Conservation (phyloP, 1,140 invertebrate species). For the Myzus persicae region DNA sequence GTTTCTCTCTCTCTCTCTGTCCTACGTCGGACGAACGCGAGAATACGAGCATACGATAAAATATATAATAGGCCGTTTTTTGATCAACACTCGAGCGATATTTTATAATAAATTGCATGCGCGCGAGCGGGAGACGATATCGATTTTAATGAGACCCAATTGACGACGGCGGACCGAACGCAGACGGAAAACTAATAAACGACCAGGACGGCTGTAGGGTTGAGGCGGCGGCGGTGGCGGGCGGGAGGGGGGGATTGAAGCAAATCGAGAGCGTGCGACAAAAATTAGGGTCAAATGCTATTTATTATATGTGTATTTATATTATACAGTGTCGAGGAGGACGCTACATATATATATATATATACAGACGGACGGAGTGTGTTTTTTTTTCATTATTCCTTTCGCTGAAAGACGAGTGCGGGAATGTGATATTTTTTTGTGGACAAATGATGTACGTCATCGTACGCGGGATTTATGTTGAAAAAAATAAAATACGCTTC, state of each 20-base stretch:
- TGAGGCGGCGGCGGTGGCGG: no score
- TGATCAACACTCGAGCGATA: background rate
- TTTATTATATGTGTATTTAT: background rate
- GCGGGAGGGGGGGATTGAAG: background rate
- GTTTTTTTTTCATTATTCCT: background rate
- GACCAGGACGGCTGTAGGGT: background rate
- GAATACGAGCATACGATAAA: background rate
- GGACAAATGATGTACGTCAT: background rate
- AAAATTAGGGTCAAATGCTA: slow-evolving; percentile 47
- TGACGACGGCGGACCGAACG: background rate
- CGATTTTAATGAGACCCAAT: slow-evolving; percentile 35
- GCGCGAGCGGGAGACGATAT: background rate
- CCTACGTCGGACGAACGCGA: no score
- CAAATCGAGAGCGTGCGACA: background rate
- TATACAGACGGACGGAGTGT: background rate
- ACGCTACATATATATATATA: no score
- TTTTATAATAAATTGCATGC: background rate
- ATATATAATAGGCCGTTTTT: background rate
- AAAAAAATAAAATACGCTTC: slow-evolving; percentile 1
- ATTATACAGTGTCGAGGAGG: background rate
- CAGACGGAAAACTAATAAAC: slow-evolving; percentile 31
- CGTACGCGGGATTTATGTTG: background rate
- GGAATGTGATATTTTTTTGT: background rate
- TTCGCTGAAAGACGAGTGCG: background rate
- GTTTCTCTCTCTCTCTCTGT: background rate